Conservation (phyloP, 1,140 invertebrate genomes). For the Latrodectus geometricus region DNA sequence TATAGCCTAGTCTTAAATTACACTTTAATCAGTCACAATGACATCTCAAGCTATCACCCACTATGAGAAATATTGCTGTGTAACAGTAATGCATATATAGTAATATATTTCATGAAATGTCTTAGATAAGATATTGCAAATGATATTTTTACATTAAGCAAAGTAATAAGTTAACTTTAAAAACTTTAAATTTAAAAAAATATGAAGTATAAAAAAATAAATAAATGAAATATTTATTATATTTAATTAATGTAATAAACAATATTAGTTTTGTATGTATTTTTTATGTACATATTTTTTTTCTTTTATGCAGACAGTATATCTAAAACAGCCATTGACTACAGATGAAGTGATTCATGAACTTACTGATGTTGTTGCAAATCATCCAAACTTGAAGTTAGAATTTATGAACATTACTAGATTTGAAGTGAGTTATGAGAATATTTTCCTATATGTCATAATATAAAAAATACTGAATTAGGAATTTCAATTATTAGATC, state of each 20-base stretch:
- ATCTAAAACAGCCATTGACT: slow-evolving; percentile 16
- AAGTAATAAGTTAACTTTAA: too few relatives aligned
- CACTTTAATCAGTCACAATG: too few relatives aligned
- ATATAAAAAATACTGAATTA: neutral
- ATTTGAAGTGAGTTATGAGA: slow-evolving; percentile 39
- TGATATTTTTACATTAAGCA: too few relatives aligned
- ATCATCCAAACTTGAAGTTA: slow-evolving; percentile 12
- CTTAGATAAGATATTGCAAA: too few relatives aligned
- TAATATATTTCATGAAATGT: neutral
- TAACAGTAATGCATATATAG: too few relatives aligned
- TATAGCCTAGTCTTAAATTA: too few relatives aligned
- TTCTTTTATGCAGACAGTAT: slow-evolving; percentile 14
- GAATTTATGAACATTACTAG: slow-evolving; percentile 44
- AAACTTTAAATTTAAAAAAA: too few relatives aligned
- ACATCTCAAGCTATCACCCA: too few relatives aligned
- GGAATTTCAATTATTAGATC: neutral
- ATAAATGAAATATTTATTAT: neutral
- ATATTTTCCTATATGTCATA: neutral
- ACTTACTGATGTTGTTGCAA: slow-evolving; percentile 30
- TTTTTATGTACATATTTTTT: neutral
- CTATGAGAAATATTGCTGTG: too few relatives aligned
- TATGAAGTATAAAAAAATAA: neutral
- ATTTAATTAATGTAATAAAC: neutral
- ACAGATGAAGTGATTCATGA: slow-evolving; percentile 25
- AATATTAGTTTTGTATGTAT: slow-evolving; percentile 4